Base-by-base conservation (phyloP, 2,888 invertebrate species). In the Gymnosoma rotundatum region DNA sequence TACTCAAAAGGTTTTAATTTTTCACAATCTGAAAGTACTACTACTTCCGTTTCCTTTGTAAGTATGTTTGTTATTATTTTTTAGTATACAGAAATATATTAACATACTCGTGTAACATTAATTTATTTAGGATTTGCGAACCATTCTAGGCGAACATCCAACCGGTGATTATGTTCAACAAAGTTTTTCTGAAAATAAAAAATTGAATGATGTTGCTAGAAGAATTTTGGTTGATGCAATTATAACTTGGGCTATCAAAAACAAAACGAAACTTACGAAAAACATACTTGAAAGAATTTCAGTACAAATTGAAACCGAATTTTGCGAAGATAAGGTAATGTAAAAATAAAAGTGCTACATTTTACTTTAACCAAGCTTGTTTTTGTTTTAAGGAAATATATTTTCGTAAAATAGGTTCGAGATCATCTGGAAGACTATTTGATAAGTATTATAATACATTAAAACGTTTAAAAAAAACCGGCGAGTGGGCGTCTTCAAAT, bases 241-340 rank as follows among this genome's bases (percentile, higher is more conserved):
- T 48, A 16, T 45, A 21, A 25, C 64, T 48, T 48, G 64, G 64
- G 45, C 64, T 64, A 45, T 45, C 9, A 64, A 64, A 64, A 64
- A n/a, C n/a, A n/a, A n/a, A n/a, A 25, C 48, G 16, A 48, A 64
- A 21, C 12, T 64, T 14, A 64, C 45, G 25, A 64, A 48, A 48
- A 48, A 64, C 4, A 45, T 8, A 3, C 45, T 64, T 48, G 38
- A 61, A 61, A 61, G 20, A 38, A 61, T 61, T 20, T 61, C 38
- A 4, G 7, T 18, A n/a, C 66, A 50, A 32, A 52, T 67, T 36
- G 50, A 67, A 67, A 67, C 36, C 3, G 48, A 42, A 9, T 67
- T 67, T n/a, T 18, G 32, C n/a, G 66, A 67, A 25, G 36, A 67
- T 36, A 67, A 67, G 52, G 64, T 67, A 67, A 25, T 50, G n/a